Evolutionary conservation across 2,888 invertebrate genomes (phyloP).

Genomic region (Unio pictorum): DNA sequence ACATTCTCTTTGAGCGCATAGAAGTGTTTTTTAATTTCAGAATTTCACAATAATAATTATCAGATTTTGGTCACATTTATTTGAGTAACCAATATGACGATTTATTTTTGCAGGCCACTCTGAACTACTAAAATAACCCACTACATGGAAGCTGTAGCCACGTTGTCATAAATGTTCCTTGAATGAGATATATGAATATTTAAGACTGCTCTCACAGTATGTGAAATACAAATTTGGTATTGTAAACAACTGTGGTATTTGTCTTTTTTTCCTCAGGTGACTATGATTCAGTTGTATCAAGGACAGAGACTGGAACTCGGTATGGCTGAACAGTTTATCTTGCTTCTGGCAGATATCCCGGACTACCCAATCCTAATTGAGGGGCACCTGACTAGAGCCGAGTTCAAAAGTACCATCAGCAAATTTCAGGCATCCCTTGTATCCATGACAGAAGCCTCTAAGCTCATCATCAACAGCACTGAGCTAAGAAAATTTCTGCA

Average conservation of each 20-base stretch:
- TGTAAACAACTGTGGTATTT: background rate
- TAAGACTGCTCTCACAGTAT: no score
- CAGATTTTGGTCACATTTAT: no score
- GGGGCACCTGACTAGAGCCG: constrained; percentile 71
- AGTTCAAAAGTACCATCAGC: constrained; percentile 60
- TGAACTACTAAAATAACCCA: no score
- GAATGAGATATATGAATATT: background rate
- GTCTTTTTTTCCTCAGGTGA: constrained; percentile 60
- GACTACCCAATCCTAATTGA: constrained; percentile 69
- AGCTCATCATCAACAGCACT: constrained; percentile 43
- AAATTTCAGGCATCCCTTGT: constrained; percentile 46
- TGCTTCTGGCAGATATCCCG: constrained; percentile 68
- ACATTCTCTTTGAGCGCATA: no score
- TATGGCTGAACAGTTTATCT: constrained; percentile 72
- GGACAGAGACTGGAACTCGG: constrained; percentile 69
- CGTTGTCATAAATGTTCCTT: background rate
- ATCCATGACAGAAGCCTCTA: constrained; percentile 50
- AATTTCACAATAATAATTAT: no score
- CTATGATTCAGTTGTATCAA: constrained; percentile 64
- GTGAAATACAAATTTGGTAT: constrained; percentile 2
- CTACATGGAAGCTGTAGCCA: no score
- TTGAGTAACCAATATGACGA: no score
- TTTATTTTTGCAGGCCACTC: no score
- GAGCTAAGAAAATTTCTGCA: constrained; percentile 60
- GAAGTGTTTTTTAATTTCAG: no score